Conservation (phyloP, 2,113 vertebrate genomes). For the Sprattus sprattus region DNA sequence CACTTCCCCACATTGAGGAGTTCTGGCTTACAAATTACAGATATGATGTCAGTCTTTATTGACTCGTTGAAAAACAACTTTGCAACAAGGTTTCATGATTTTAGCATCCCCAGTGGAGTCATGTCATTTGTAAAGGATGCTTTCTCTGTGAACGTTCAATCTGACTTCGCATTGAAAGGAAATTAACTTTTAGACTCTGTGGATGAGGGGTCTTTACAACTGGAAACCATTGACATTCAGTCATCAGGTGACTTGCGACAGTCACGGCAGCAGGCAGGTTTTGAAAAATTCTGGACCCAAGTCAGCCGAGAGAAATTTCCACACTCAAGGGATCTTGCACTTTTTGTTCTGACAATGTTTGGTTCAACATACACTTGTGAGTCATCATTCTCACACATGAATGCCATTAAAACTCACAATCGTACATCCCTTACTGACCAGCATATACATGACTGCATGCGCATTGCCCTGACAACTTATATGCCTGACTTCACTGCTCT, state of each 20-base stretch:
- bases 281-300: constrained; percentile 25
- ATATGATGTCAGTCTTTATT: too few relatives aligned
- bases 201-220: neutral
- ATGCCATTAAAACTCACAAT: constrained; percentile 33
- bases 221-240: neutral
- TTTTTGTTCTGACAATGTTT: constrained; percentile 35
- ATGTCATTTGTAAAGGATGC: too few relatives aligned
- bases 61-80: too few relatives aligned
- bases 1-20: too few relatives aligned
- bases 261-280: constrained; percentile 3
- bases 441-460: constrained; percentile 33
- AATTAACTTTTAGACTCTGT: neutral
- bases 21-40: too few relatives aligned
- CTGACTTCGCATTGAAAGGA: neutral
- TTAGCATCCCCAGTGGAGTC: too few relatives aligned
- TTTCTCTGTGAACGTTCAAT: neutral
- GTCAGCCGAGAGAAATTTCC: constrained; percentile 23
- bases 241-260: neutral
- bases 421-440: constrained; percentile 19
- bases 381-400: constrained; percentile 46
- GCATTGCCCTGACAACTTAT: neutral
- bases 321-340: too few relatives aligned
- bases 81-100: too few relatives aligned
- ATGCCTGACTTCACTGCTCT: too few relatives aligned
- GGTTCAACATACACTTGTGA: constrained; percentile 36